Evolutionary conservation across 1,140 invertebrate genomes (phyloP).

Genomic region (Sinella curviseta): DNA sequence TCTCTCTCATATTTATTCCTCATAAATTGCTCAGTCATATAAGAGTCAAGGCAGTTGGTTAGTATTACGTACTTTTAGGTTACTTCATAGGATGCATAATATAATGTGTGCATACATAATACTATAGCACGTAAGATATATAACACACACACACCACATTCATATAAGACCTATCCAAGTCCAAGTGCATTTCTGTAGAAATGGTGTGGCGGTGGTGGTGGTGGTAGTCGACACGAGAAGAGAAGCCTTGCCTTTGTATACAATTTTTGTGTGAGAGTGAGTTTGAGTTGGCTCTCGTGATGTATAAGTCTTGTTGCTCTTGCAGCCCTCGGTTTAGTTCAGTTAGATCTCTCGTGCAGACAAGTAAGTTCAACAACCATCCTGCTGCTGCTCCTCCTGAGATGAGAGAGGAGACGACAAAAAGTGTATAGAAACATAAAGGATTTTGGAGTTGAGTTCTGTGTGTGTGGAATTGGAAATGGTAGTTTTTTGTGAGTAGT

Average conservation of each 20-base stretch:
- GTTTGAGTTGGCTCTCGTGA: background rate
- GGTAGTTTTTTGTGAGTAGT: background rate
- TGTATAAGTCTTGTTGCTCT: conserved; percentile 20
- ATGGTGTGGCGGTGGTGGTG: too few species aligned
- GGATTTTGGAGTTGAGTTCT: background rate
- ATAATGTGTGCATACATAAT: background rate
- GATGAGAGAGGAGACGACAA: too few species aligned
- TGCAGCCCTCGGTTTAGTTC: conserved; percentile 12
- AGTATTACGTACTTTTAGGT: background rate
- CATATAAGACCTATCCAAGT: background rate
- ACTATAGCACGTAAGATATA: background rate
- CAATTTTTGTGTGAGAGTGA: background rate
- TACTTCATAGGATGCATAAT: background rate
- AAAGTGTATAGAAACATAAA: background rate
- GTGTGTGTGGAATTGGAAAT: background rate
- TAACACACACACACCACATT: background rate
- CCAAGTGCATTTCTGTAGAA: conserved; percentile 2
- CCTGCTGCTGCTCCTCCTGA: background rate
- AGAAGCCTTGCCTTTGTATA: background rate
- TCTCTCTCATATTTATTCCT: background rate
- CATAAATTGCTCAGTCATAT: conserved; percentile 7
- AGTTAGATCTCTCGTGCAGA: conserved; percentile 8
- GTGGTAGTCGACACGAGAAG: background rate
- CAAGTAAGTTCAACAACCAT: background rate
- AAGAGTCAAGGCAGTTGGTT: background rate